These are phyloP conservation scores for Podilymbus podiceps DNA, from an alignment of 2,113 vertebrate genomes.

Conservation along the genomic window DNA sequence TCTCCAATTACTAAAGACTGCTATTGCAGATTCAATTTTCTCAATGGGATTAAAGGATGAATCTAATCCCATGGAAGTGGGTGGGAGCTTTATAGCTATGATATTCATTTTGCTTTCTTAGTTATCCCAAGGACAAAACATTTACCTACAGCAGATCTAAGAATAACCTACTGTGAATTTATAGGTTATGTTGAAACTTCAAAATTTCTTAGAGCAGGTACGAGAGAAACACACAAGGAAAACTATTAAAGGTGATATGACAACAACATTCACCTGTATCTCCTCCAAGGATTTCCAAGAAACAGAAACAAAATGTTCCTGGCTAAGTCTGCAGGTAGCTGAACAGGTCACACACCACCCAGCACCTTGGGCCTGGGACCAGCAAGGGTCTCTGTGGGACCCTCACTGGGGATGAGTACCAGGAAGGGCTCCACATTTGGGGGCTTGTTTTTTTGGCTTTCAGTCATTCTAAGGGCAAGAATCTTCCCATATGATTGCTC, in stretches of 20 bases:
- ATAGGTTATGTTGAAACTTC: neutral
- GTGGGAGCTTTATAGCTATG: neutral
- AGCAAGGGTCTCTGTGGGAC: neutral
- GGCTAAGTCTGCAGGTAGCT: neutral
- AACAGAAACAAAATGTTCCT: neutral
- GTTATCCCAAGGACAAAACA: neutral
- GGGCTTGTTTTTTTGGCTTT: neutral
- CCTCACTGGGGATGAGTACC: neutral
- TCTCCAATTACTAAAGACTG: neutral
- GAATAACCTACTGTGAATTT: neutral
- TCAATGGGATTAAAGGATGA: neutral
- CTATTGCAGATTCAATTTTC: neutral
- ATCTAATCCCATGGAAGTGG: neutral
- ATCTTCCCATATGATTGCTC: neutral
- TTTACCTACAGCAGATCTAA: neutral
- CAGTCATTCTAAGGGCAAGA: neutral
- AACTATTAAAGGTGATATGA: neutral
- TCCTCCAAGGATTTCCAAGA: neutral
- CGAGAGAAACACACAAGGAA: neutral
- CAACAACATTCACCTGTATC: neutral
- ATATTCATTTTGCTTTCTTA: neutral
- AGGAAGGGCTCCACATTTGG: neutral
- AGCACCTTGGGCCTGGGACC: neutral
- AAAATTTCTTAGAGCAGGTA: neutral
- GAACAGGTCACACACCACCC: accelerated